Evolutionary conservation across 2,113 vertebrate species (phyloP), one percentile per base, ranked within the genome.

Genomic region (Sinocyclocheilus rhinocerous): DNA sequence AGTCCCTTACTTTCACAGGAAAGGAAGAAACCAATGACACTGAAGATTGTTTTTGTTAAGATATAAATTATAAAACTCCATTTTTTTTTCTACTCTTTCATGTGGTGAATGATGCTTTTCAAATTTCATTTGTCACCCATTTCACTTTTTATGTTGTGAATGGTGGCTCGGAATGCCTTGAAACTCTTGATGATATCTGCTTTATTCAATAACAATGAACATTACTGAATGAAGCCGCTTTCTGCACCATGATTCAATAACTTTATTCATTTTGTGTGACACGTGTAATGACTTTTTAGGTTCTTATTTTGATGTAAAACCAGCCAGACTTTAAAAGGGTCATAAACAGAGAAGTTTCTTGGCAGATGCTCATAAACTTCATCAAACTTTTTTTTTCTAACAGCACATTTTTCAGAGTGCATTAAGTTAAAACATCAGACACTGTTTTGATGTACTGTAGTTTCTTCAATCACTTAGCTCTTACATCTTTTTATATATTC

Each of bases 161-260:
- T 18, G 39, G 63, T 65, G 36, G 15, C 11, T 81, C 9, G 3
- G 42, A 81, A 81, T 65, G 78, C 78, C n/a, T 42, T 26, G 36
- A 79, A 79, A 59, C 52, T 78, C 76, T 78, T 59, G 77, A 80
- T 26, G 59, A 81, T 65, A 45, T 81, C n/a, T 18, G 16, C n/a
- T 81, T 65, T 26, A 29, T 65, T 16, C n/a, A 26, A 24, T 65
- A 65, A 65, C 55, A 61, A 22, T 61, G 77, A 15, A 4, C 12
- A 59, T 39, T 42, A 61, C 10, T 80, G 55, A 80, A 61, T 24
- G n/a, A 57, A 78, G 29, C 52, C 6, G 52, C 76, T 59, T 81
- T 81, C 15, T 48, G 39, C 22, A 81, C 22, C 2, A 0, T 65
- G n/a, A 81, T 65, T 65, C 79, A 36, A 4, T 63, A 24, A 33